These are phyloP conservation scores for Oplegnathus fasciatus DNA, from an alignment of 2,113 vertebrate genomes.

Conservation along the genomic window DNA sequence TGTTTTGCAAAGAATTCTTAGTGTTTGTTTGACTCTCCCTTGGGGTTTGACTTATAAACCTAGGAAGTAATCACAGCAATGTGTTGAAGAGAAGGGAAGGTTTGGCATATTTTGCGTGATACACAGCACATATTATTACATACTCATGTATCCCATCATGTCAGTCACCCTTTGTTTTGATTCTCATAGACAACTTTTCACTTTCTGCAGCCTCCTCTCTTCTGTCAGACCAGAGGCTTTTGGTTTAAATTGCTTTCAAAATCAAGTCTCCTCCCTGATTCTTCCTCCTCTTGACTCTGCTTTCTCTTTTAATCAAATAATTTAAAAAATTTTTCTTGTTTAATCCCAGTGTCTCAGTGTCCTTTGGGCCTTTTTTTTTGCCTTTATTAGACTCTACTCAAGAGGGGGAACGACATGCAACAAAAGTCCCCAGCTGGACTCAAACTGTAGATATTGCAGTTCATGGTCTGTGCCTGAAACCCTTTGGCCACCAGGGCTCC, in stretches of 20 bases:
- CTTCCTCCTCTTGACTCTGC: background rate
- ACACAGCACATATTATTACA: background rate
- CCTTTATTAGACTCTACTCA: background rate
- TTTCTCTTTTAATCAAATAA: constrained; percentile 8
- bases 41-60: background rate
- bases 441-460: background rate
- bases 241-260: too few relatives aligned
- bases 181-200: constrained; percentile 15
- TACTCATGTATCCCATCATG: background rate
- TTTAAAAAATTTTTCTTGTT: constrained; percentile 2
- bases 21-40: constrained; percentile 26
- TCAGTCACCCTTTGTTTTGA: background rate
- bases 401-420: background rate
- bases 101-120: background rate
- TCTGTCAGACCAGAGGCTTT: constrained; percentile 1
- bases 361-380: background rate
- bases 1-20: constrained; percentile 16
- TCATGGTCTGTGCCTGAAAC: background rate
- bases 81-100: background rate
- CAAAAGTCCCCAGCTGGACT: background rate
- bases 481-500: background rate
- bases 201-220: background rate
- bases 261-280: background rate
- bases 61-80: constrained; percentile 7
- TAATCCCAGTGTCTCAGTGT: background rate